phyloP scores from a whole-genome alignment of 2,113 vertebrate genomes.

The Balaeniceps rex region DNA sequence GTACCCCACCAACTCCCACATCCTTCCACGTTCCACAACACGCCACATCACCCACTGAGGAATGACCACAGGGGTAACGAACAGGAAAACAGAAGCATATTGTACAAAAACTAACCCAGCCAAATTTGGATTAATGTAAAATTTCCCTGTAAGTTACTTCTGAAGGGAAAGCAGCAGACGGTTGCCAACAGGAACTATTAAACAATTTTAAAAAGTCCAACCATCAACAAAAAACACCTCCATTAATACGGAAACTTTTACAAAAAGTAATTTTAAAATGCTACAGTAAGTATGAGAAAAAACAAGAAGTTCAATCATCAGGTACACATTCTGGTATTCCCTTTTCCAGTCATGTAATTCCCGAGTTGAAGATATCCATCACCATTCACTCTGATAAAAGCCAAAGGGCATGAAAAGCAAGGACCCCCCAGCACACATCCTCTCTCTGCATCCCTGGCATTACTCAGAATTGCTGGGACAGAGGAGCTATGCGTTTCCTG shows the following conservation, averaged over 20 bases:
- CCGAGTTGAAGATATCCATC: accelerated
- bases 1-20: background rate
- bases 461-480: background rate
- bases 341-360: background rate
- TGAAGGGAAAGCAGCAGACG: background rate
- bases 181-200: background rate
- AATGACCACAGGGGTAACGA: background rate
- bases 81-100: background rate
- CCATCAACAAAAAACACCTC: background rate
- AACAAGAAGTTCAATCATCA: background rate
- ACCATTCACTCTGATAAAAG: background rate
- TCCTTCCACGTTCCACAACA: background rate
- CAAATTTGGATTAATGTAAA: background rate
- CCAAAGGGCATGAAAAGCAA: background rate
- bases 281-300: background rate
- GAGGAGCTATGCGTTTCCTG: slow-evolving; percentile 51
- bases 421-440: background rate
- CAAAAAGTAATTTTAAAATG: background rate
- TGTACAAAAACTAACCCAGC: background rate
- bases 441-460: background rate
- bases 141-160: background rate
- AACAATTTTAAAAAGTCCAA: background rate
- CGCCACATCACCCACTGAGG: background rate
- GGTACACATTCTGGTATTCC: background rate
- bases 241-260: background rate